Evolutionary conservation across 2,797 vertebrate genomes (phyloP).

Genomic region (Mormyrus hasselquistii): DNA sequence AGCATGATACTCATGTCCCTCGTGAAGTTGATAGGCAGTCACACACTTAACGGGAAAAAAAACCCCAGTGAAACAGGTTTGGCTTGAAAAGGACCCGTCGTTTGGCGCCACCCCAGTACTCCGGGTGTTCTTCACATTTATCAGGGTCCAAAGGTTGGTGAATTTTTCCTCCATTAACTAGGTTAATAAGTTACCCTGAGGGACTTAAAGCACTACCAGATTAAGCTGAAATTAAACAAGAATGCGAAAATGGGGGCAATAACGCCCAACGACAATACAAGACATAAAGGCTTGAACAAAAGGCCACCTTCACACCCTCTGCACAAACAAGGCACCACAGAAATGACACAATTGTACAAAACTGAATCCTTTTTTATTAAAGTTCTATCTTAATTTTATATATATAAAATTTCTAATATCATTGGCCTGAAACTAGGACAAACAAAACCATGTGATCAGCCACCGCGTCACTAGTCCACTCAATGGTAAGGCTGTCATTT

Average conservation of each 20-base stretch:
- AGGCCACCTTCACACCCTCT: not conserved
- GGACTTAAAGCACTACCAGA: not conserved
- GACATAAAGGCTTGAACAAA: not conserved
- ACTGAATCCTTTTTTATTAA: conserved; percentile 66
- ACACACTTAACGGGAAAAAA: not conserved
- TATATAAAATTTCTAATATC: conserved; percentile 75
- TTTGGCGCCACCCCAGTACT: not conserved
- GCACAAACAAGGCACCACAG: conserved; percentile 14
- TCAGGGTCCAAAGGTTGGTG: not conserved
- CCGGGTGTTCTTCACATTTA: not conserved
- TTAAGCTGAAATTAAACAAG: not conserved
- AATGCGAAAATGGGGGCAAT: not conserved
- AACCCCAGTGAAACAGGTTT: not conserved
- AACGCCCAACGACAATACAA: not conserved
- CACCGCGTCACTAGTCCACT: conserved; percentile 14
- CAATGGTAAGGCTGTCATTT: conserved; percentile 38
- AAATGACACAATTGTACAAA: conserved; percentile 47
- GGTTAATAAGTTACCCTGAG: not conserved
- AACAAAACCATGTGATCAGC: conserved; percentile 32
- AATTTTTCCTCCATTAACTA: not conserved
- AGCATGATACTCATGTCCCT: not conserved
- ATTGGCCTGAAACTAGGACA: conserved; percentile 60
- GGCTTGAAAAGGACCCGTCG: not conserved
- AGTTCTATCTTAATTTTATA: conserved; percentile 68
- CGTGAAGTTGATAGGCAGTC: not conserved